A percentile compares a stretch with the other conserved stretches of the same genome.
Conservation (phyloP, 2,113 vertebrate species). For the Phalacrocorax pelagicus region DNA sequence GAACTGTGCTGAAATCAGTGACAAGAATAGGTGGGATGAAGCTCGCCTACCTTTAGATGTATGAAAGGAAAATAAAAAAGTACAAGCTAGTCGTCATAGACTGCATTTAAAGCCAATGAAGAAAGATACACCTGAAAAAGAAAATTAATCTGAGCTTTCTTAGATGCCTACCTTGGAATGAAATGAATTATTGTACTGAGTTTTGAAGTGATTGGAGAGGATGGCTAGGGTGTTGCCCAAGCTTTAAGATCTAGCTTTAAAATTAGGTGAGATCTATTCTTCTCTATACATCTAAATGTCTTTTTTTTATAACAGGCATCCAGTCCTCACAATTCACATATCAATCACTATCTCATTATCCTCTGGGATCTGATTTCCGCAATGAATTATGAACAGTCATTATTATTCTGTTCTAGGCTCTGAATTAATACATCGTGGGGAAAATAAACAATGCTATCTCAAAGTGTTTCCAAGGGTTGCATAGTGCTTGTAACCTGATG, state of each 20-base stretch:
- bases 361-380: background rate
- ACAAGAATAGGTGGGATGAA: background rate
- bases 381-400: background rate
- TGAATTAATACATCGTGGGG: background rate
- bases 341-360: background rate
- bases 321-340: background rate
- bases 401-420: background rate
- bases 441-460: background rate
- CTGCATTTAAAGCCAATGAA: background rate
- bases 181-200: background rate
- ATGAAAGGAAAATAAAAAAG: background rate
- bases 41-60: fast-evolving
- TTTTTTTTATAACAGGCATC: background rate
- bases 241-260: background rate
- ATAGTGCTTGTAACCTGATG: background rate
- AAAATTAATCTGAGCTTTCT: background rate
- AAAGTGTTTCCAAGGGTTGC: fast-evolving
- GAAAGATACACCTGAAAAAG: background rate
- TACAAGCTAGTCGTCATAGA: background rate
- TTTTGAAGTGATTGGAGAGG: background rate
- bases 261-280: background rate
- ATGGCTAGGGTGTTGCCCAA: background rate
- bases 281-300: background rate
- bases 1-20: background rate
- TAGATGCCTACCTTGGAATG: background rate